Percentiles rank a stretch among this genome's conserved stretches.
Evolutionary conservation across 92 coral and sea anemone genomes (phyloP).

Genomic region (Montipora capitata): DNA sequence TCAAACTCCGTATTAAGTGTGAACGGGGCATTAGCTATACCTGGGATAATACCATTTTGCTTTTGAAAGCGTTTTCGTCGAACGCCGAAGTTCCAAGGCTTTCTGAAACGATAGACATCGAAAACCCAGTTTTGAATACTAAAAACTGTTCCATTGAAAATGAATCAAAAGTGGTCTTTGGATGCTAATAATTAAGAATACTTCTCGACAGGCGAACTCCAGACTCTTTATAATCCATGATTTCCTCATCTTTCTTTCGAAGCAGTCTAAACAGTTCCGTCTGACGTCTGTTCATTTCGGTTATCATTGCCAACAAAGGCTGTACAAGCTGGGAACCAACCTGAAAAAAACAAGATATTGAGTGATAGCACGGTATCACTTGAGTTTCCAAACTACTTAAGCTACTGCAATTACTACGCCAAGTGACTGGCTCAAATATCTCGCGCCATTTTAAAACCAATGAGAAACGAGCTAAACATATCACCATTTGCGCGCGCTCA

Average conservation of each 20-base stretch:
- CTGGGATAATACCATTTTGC: slow-evolving; percentile 85
- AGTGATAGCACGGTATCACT: neutral
- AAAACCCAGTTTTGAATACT: neutral
- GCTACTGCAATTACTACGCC: too few species aligned
- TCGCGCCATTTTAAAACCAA: too few species aligned
- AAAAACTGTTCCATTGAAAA: neutral
- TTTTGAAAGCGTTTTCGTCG: slow-evolving; percentile 78
- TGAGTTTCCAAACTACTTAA: too few species aligned
- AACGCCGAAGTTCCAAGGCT: slow-evolving; percentile 84
- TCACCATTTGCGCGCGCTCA: too few species aligned
- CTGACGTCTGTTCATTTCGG: slow-evolving; percentile 89
- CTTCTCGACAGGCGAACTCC: slow-evolving; percentile 93
- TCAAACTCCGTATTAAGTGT: too few species aligned
- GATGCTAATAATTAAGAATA: slow-evolving; percentile 17
- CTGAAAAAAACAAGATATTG: slow-evolving; percentile 31
- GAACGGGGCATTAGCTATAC: slow-evolving; percentile 22
- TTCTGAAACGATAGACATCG: slow-evolving; percentile 55
- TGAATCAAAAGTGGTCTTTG: neutral
- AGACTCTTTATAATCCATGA: slow-evolving; percentile 88
- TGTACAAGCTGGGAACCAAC: slow-evolving; percentile 73
- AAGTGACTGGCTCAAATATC: too few species aligned
- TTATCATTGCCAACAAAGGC: slow-evolving; percentile 94
- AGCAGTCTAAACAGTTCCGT: slow-evolving; percentile 78
- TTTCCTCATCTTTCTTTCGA: slow-evolving; percentile 90
- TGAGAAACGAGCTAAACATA: too few species aligned